Evolutionary conservation across 2,888 invertebrate genomes (phyloP), one percentile per base, ranked within the genome.

Genomic region (Pecten maximus): DNA sequence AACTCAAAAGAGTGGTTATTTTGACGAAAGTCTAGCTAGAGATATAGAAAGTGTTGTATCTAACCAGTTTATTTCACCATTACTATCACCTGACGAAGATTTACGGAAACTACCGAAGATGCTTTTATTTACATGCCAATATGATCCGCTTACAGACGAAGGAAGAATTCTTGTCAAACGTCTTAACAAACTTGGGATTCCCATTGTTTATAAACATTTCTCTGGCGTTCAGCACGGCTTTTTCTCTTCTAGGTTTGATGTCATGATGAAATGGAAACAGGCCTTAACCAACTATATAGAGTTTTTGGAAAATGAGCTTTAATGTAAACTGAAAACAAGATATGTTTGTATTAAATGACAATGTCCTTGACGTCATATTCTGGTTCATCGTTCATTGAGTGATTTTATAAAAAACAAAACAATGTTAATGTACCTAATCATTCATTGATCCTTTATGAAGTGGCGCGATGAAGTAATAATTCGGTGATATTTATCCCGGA

Each of bases 101-200:
- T 87, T 94, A 87, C 86, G 89, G 3, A 90, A 87, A 54, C 86
- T 92, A 40, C 93, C 94, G 0, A 90, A 90, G 6, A 92, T 93
- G 0, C 93, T 93, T n/a, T 89, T 94, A 0, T 60, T 94, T 44
- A 93, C 90, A 19, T 92, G 92, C 4, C 94, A 94, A 44, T 94
- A 92, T 89, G 94, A 94, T 50, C 91, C 92, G 2, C 88, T 94
- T 10, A 87, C 93, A n/a, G 93, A 94, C 88, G 94, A 94, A 23
- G 92, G 93, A 3, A 92, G 94, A 87, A 89, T 94, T 2, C 89
- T 91, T 19, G 92, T 89, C 23, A 90, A 91, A 87, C 90, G 94
- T 90, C 74, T 94, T 50, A 40, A 90, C 8, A 39, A 88, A 28
- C 91, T 93, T 3, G 93, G 93, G 6, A 91, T 92, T n/a, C 40